These are phyloP conservation scores for Gari tellinella DNA, from an alignment of 2,888 invertebrate genomes.

Conservation along the genomic window DNA sequence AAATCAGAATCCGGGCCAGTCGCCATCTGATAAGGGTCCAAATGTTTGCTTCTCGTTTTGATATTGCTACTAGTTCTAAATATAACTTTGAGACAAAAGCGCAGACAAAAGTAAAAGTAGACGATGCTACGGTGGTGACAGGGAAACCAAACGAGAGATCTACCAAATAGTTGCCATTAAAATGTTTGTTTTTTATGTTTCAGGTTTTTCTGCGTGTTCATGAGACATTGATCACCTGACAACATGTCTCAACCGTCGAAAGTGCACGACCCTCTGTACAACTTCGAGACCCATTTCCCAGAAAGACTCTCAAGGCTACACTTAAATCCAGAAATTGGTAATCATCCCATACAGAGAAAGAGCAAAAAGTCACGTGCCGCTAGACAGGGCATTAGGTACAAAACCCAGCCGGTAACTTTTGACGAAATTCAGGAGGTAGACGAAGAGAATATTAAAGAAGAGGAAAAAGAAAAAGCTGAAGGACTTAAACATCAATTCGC, in stretches of 20 bases:
- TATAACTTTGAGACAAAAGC: too few relatives aligned
- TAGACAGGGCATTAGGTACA: slow-evolving; percentile 86
- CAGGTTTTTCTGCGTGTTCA: too few relatives aligned
- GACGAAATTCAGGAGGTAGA: slow-evolving; percentile 92
- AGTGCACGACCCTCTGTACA: slow-evolving; percentile 80
- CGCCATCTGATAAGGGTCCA: too few relatives aligned
- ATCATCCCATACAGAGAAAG: slow-evolving; percentile 83
- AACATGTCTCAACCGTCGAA: slow-evolving; percentile 45
- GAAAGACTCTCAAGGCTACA: slow-evolving; percentile 88
- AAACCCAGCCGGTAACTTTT: slow-evolving; percentile 91
- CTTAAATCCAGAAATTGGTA: slow-evolving; percentile 77
- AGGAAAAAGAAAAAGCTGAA: slow-evolving; percentile 54
- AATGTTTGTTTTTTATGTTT: too few relatives aligned
- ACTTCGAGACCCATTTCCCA: slow-evolving; percentile 89
- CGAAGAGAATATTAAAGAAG: slow-evolving; percentile 84
- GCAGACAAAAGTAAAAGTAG: too few relatives aligned
- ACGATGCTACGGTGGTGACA: too few relatives aligned
- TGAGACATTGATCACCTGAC: too few relatives aligned
- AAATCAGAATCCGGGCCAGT: too few relatives aligned
- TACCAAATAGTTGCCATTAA: too few relatives aligned
- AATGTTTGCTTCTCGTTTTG: too few relatives aligned
- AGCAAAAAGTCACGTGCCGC: slow-evolving; percentile 86
- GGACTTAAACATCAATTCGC: slow-evolving; percentile 73
- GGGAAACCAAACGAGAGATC: too few relatives aligned
- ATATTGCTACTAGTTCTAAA: too few relatives aligned